A percentile compares a stretch with the other conserved stretches of the same genome.
These are phyloP conservation scores for Rana temporaria DNA, from an alignment of 2,113 vertebrate genomes.

Conservation along the genomic window DNA sequence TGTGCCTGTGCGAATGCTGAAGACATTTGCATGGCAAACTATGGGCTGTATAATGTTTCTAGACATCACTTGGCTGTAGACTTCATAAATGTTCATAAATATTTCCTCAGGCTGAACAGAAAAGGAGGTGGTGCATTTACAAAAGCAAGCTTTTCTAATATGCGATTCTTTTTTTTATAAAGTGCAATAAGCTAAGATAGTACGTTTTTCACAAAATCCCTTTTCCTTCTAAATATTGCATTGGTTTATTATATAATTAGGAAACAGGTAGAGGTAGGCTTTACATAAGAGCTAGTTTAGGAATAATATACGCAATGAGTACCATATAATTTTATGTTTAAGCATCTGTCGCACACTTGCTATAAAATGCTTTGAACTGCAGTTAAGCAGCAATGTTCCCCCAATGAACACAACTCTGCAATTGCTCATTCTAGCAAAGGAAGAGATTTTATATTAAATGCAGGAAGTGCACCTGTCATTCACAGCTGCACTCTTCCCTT, in stretches of 20 bases:
- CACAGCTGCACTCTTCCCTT: background rate
- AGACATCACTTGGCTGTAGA: too few relatives aligned
- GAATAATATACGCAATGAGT: slow-evolving; percentile 52
- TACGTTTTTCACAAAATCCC: background rate
- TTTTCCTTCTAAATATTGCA: background rate
- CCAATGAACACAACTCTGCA: slow-evolving; percentile 44
- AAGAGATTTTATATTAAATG: slow-evolving; percentile 12
- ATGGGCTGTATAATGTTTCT: too few relatives aligned
- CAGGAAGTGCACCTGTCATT: slow-evolving; percentile 35
- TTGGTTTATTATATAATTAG: slow-evolving; percentile 17
- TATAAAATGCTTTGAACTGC: slow-evolving; percentile 55
- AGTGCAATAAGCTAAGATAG: background rate
- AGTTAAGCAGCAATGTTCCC: slow-evolving; percentile 50
- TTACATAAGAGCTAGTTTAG: slow-evolving; percentile 54
- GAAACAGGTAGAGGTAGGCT: slow-evolving; percentile 49
- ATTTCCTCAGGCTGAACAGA: too few relatives aligned
- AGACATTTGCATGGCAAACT: too few relatives aligned
- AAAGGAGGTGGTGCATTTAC: too few relatives aligned
- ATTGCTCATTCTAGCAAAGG: slow-evolving; percentile 38
- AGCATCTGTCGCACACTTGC: slow-evolving; percentile 56
- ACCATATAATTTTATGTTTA: slow-evolving; percentile 58
- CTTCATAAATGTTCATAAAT: too few relatives aligned
- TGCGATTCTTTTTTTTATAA: background rate
- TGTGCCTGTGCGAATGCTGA: too few relatives aligned
- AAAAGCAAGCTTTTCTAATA: background rate